Evolutionary conservation across 2,888 invertebrate species (phyloP).

Genomic region (Pachycephus smyrnensis): DNA sequence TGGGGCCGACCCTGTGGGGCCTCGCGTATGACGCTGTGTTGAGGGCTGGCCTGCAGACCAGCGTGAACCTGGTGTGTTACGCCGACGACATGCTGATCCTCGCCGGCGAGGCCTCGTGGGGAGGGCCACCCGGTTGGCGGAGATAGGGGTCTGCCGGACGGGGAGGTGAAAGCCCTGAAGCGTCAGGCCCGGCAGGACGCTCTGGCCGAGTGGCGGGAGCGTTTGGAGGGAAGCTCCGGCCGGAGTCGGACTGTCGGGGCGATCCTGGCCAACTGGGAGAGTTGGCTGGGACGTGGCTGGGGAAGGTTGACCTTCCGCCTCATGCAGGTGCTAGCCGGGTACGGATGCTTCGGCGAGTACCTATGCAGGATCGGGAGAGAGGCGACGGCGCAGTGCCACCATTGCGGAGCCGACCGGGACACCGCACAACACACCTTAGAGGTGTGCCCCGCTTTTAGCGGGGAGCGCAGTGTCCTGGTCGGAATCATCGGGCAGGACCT

Average conservation of each 20-base stretch:
- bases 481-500: too few relatives aligned
- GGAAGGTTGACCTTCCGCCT: neutral
- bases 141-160: neutral
- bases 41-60: neutral
- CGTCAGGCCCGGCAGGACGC: neutral
- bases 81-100: constrained; percentile 10
- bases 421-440: too few relatives aligned
- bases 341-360: too few relatives aligned
- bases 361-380: neutral
- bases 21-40: constrained; percentile 7
- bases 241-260: neutral
- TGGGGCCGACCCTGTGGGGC: constrained; percentile 15
- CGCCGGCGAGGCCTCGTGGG: neutral
- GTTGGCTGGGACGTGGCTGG: too few relatives aligned
- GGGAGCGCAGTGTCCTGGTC: too few relatives aligned
- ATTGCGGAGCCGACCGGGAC: neutral
- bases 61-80: constrained; percentile 1
- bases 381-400: neutral
- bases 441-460: too few relatives aligned
- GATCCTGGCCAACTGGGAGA: too few relatives aligned
- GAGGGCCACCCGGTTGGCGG: neutral
- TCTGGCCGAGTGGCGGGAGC: neutral
- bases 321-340: neutral
- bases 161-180: neutral
- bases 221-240: neutral